phyloP scores from a whole-genome alignment of 2,797 vertebrate species.

The Catamblyrhynchus diadema region DNA sequence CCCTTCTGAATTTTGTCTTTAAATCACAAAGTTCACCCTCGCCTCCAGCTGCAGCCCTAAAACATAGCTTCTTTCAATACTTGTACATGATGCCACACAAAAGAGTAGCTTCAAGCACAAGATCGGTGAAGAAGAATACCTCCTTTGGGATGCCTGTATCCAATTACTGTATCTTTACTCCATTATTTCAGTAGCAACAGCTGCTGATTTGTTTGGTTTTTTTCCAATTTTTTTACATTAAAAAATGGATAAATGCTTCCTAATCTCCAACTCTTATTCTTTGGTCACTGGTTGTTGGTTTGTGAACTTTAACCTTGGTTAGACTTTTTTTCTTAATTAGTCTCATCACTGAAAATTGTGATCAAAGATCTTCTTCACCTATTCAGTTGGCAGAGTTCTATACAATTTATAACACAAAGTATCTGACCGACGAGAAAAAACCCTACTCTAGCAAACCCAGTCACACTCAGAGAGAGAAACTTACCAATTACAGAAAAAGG shows the following conservation, averaged over 20 bases:
- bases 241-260: neutral
- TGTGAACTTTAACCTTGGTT: neutral
- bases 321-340: neutral
- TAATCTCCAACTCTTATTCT: neutral
- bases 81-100: neutral
- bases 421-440: neutral
- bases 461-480: neutral
- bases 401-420: neutral
- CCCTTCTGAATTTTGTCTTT: neutral
- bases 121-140: neutral
- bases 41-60: neutral
- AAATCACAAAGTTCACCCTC: neutral
- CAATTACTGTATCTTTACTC: neutral
- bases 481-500: neutral
- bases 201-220: rapidly evolving
- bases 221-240: neutral
- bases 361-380: neutral
- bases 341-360: neutral
- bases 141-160: neutral
- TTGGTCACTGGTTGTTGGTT: neutral
- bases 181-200: neutral
- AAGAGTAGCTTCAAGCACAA: neutral
- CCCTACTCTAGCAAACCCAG: neutral
- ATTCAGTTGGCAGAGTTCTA: neutral
- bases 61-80: neutral